Evolutionary conservation across 2,113 vertebrate species (phyloP), one percentile per base, ranked within the genome.

Genomic region (Pseudopodoces humilis): DNA sequence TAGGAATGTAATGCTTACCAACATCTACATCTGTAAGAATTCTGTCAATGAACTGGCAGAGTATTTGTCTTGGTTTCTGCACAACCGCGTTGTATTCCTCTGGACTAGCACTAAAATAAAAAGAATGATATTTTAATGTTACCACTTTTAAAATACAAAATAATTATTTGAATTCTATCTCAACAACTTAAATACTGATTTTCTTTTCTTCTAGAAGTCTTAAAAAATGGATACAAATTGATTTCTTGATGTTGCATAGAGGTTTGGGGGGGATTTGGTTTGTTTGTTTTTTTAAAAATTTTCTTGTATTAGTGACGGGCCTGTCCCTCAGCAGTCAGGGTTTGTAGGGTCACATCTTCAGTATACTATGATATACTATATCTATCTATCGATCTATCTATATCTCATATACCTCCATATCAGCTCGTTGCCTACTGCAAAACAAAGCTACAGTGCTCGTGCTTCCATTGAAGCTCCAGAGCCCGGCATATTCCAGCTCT

Each of bases 31-130:
- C 99, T 84, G 98, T 98, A 94, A 99, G 98, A 86, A 99, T 99
- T 96, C 99, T 97, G 97, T 99, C 99, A 96, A 99, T 99, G 83
- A 99, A 99, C 97, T 99, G 99, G 92, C 99, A 99, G 6, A 99
- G 98, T 95, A 99, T 99, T 97, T 99, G 99, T 95, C 99, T 98
- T 68, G 99, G 99, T 90, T 99, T 99, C 97, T 99, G 99, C 55
- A 99, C 99, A 77, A 98, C 98, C 18, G 94, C 94, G 64, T 98
- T 98, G 96, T 99, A 99, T 35, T 98, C 98, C 35, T 98, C 98
- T 28, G 99, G 98, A 82, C 95, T 96, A 90, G 99, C 98, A 91
- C 99, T 99, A 94, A 92, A 98, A 97, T 83, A 16, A 90, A 37
- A 96, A 94, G 87, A 23, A 91, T 18, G 46, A 33, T 28, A 90